phyloP scores from a whole-genome alignment of 2,888 invertebrate genomes.

The Nomada ruficornis region DNA sequence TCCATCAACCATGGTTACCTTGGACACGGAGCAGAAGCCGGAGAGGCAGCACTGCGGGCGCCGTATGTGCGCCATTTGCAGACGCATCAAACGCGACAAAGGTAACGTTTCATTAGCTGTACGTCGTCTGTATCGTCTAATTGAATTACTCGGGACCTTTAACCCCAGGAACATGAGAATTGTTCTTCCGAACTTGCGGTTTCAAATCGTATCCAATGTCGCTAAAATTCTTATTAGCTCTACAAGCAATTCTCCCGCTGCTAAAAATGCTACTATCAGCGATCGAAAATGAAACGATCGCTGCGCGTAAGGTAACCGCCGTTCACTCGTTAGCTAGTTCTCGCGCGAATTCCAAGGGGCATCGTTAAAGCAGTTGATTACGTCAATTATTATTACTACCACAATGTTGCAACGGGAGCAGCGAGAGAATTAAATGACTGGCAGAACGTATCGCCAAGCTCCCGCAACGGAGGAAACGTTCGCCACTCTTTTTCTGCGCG shows the following conservation, averaged over 20 bases:
- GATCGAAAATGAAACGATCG: no score
- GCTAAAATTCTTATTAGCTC: no score
- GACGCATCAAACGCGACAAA: constrained; percentile 83
- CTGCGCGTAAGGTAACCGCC: no score
- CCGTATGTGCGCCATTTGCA: constrained; percentile 83
- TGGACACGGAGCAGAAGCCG: constrained; percentile 83
- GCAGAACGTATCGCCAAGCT: constrained; percentile 59
- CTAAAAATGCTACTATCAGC: no score
- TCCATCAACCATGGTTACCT: constrained; percentile 80
- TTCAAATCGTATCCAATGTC: no score
- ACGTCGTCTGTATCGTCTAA: no score
- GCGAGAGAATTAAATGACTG: constrained; percentile 53
- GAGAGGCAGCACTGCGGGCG: constrained; percentile 83
- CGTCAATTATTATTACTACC: constrained; percentile 42
- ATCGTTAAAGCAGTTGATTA: constrained; percentile 56
- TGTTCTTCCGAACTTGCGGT: no score
- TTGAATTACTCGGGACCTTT: no score
- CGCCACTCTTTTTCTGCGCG: constrained; percentile 13
- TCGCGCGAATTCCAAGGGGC: constrained; percentile 48
- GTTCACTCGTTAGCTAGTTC: neutral
- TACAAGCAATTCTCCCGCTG: no score
- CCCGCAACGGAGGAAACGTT: constrained; percentile 45
- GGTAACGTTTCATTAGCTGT: constrained; percentile 70
- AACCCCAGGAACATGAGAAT: no score
- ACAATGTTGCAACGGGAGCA: no score